Conservation (phyloP, 2,113 vertebrate genomes). For the cat (Felis catus) region F.catus_Fca126_mat1.0 CM031415.1:129669001-129669500, state of each 20-base stretch:
- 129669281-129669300: not conserved
- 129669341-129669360: not conserved
- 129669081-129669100: no score
- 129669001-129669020: no score
- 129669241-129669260: not conserved
- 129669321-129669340: not conserved
- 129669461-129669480: not conserved
- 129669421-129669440: not conserved
- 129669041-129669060: no score
- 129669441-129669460: not conserved
- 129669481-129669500: not conserved
- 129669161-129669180: not conserved
- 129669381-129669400: conserved; percentile 12
- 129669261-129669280: not conserved
- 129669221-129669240: not conserved
- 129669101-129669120: no score
- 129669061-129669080: no score
- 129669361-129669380: not conserved
- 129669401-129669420: not conserved
- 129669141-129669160: not conserved
- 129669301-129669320: not conserved
- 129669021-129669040: no score
- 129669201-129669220: not conserved
- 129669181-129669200: not conserved
- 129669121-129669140: no score